Conservation (phyloP, 2,797 vertebrate species). For the Acanthurus leucopareius region DNA sequence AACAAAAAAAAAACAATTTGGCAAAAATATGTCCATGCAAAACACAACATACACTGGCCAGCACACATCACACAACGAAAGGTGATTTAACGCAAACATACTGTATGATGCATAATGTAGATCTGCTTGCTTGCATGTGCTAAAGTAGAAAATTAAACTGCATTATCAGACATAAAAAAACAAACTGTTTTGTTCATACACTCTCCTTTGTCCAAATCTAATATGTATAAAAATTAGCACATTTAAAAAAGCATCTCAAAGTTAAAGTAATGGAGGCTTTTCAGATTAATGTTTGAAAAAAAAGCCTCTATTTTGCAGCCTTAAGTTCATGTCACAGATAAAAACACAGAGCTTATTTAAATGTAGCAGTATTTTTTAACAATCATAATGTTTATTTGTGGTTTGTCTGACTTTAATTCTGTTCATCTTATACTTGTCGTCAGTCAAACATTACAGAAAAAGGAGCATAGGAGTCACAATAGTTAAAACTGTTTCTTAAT, state of each 20-base stretch:
- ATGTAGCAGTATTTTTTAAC: background rate
- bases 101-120: slow-evolving; percentile 75
- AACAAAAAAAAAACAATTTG: background rate
- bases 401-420: slow-evolving; percentile 12
- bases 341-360: background rate
- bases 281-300: background rate
- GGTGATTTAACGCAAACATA: slow-evolving; percentile 25
- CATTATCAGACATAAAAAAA: slow-evolving; percentile 1
- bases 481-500: background rate
- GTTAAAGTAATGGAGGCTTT: background rate
- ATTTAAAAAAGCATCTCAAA: background rate
- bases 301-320: background rate
- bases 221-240: background rate
- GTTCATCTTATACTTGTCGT: slow-evolving; percentile 34
- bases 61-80: slow-evolving; percentile 26
- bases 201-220: background rate
- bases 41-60: slow-evolving; percentile 14
- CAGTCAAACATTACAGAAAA: slow-evolving; percentile 15
- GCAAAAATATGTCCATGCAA: slow-evolving; percentile 35
- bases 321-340: background rate
- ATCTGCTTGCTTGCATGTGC: slow-evolving; percentile 88
- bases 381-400: slow-evolving; percentile 2
- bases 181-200: background rate
- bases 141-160: slow-evolving; percentile 53
- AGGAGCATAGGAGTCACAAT: slow-evolving; percentile 5